Base-by-base conservation (phyloP, 2,888 invertebrate genomes). In the Erebia ligea region DNA sequence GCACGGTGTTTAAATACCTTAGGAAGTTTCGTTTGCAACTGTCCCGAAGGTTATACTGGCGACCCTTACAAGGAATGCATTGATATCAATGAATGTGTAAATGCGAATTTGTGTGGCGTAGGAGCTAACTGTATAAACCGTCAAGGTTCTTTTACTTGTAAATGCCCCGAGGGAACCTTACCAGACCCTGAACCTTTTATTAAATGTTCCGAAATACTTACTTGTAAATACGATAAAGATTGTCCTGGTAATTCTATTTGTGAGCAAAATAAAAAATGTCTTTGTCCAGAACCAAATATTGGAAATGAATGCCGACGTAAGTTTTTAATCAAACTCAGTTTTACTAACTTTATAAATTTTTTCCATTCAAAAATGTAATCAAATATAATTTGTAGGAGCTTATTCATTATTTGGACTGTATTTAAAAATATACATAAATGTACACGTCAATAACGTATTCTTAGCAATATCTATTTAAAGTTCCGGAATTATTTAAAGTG, bases 221-320 rank as follows among this genome's bases (percentile, higher is more conserved):
- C 95, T 42, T 98, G 98, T 82, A 94, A 94, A 75, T 87, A 85
- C 1, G 96, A 97, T 82, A 94, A 94, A 66, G 97, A 98, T 76
- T 98, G 98, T 87, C 98, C 98, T 40, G 98, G 98, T 79, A 98
- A 98, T 91, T 96, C 98, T 6, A 92, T 98, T 76, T 98, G 98
- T 82, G 97, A 98, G 82, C 84, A 92, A 9, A 95, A 96, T 75
- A 95, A 95, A 72, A 95, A 97, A 80, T 98, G 98, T 84, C 86
- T 97, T 52, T 98, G 98, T 80, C 98, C 98, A 2, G 97, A 97
- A 81, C 98, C 98, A 0, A 98, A 98, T 84, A 94, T 97, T 78
- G 98, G 98, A 79, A 97, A 98, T 80, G 97, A 98, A 82, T 98
- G 98, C 81, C 95, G 98, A 88, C 98, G 97, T 97, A 94, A 95